These are phyloP conservation scores for Drosophila imparisetae DNA, from an alignment of 2,888 invertebrate species.

Conservation along the genomic window DNA sequence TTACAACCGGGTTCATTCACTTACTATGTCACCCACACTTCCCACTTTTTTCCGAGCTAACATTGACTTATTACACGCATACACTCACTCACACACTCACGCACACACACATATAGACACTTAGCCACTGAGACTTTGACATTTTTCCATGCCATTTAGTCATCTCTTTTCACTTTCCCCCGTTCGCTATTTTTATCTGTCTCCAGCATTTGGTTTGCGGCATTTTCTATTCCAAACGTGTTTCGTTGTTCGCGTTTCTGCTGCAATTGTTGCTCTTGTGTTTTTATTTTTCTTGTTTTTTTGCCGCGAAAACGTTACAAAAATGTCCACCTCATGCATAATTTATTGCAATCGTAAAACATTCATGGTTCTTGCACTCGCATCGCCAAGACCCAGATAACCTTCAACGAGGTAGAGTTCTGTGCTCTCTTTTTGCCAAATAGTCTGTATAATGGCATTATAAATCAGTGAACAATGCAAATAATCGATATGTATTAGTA, in stretches of 20 bases:
- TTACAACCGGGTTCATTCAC: conserved; percentile 48
- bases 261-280: conserved; percentile 27
- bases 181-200: conserved; percentile 49
- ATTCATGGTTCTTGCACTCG: conserved; percentile 55
- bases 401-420: conserved; percentile 24
- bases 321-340: conserved; percentile 78
- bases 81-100: conserved; percentile 22
- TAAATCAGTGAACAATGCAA: not conserved
- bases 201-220: conserved; percentile 58
- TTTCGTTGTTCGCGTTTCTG: conserved; percentile 22
- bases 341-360: conserved; percentile 73
- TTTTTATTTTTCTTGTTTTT: conserved; percentile 6
- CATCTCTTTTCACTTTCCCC: not conserved
- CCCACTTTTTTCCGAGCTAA: not conserved
- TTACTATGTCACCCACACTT: conserved; percentile 10
- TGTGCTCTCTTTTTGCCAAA: conserved; percentile 1
- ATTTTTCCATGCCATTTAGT: conserved; percentile 68
- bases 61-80: conserved; percentile 52
- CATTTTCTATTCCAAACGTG: conserved; percentile 61
- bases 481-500: not conserved
- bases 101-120: conserved; percentile 13
- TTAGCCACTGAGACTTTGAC: conserved; percentile 44
- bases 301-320: conserved; percentile 47
- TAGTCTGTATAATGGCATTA: not conserved
- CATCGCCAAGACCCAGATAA: conserved; percentile 26